Evolutionary conservation across 2,888 invertebrate species (phyloP).

Genomic region (Drosophila pseudotalamancana): DNA sequence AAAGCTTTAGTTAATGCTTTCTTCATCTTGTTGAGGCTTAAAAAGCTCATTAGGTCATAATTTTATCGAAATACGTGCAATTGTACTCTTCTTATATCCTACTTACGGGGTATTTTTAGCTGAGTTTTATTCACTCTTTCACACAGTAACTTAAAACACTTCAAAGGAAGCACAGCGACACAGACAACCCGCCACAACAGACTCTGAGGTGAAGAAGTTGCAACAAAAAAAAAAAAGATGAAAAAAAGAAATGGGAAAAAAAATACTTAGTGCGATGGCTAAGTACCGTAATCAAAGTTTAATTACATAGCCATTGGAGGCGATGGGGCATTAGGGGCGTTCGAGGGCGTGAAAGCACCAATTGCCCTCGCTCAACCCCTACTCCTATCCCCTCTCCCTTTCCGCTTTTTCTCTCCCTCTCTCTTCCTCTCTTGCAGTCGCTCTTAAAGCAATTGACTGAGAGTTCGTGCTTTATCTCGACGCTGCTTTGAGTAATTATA

Average conservation of each 20-base stretch:
- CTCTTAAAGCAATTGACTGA: conserved; percentile 31
- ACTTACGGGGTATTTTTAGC: conserved; percentile 24
- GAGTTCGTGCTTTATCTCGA: conserved; percentile 67
- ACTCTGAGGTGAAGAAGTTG: conserved; percentile 46
- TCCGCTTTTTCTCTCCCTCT: background rate
- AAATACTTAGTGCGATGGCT: conserved; percentile 64
- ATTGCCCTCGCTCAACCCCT: conserved; percentile 9
- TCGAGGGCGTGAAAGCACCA: conserved; percentile 31
- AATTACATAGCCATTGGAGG: conserved; percentile 76
- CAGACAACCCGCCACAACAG: conserved; percentile 21
- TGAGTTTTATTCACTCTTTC: background rate
- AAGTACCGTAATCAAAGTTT: conserved; percentile 78
- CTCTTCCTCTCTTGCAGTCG: background rate
- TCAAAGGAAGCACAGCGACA: conserved; percentile 21
- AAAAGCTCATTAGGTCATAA: no score
- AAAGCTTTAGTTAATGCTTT: background rate
- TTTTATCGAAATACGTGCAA: no score
- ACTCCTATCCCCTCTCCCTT: background rate
- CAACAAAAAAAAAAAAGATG: conserved; percentile 9
- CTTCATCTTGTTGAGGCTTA: no score
- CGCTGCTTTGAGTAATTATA: conserved; percentile 72
- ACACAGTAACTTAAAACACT: conserved; percentile 32
- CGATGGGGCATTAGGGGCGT: conserved; percentile 41
- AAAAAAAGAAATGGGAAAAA: background rate
- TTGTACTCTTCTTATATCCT: background rate